Evolutionary conservation across 2,797 vertebrate species (phyloP), one percentile per base, ranked within the genome.

Genomic region (Gastrophryne carolinensis): DNA sequence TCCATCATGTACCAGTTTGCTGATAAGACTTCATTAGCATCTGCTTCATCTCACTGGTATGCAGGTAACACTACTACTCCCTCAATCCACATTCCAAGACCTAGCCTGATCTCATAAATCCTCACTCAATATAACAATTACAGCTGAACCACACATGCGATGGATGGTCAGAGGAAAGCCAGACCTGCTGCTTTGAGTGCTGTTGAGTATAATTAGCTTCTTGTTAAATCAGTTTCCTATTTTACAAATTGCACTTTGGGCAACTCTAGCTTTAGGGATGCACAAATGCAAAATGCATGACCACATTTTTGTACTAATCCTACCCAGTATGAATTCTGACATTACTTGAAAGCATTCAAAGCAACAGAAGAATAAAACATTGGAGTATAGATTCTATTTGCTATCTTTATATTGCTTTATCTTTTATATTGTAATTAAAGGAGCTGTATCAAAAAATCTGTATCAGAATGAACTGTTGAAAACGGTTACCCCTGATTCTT

Each of bases 31-130:
- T 39, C 64, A 65, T 72, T 78, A 72, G 37, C 50, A 44, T 72
- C 60, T 72, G 67, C 52, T 72, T 78, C 75, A 72, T 58, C 75
- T 72, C 75, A 65, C 67, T 72, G 75, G 60, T 78, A 78, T 78
- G 75, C 60, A 78, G 75, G 75, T 78, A 71, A 57, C 71, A 57
- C 73, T 62, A 29, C 52, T 39, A 56, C 75, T 72, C 60, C 61
- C 60, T 39, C 52, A n/a, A 26, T 77, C 65, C 34, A 35, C 67
- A 78, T 78, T 78, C 68, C 75, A 69, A 65, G 68, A 65, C 60
- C 34, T 47, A 29, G 39, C 23, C 11, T 65, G 60, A 39, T 77
- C 57, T 57, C 74, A 77, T 77, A 71, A 77, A 77, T 77, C 49
- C 67, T 77, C 65, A 30, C 19, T 63, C 70, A 76, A 76, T 76